These are phyloP conservation scores for Spatulosminthurus flaviceps DNA, from an alignment of 2,888 invertebrate genomes.

Conservation along the genomic window DNA sequence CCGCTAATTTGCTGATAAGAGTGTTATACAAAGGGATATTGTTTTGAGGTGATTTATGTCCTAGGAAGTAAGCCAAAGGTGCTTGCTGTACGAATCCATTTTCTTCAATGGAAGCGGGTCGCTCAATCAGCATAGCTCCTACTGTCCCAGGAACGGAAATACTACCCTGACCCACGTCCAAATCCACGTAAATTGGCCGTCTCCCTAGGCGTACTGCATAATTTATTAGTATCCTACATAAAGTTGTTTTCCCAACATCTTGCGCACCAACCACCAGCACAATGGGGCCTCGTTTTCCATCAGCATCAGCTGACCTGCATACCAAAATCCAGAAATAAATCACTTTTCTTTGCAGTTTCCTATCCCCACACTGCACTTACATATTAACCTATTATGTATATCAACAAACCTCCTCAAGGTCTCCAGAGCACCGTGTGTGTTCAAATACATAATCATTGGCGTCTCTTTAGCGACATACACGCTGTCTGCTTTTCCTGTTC, in stretches of 20 bases:
- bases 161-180: constrained; percentile 94
- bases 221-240: constrained; percentile 87
- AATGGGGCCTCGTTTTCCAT: constrained; percentile 76
- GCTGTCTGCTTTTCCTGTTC: constrained; percentile 78
- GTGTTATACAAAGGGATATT: constrained; percentile 87
- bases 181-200: constrained; percentile 89
- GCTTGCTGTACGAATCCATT: constrained; percentile 89
- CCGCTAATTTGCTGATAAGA: constrained; percentile 83
- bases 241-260: constrained; percentile 96
- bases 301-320: constrained; percentile 65
- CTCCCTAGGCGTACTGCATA: constrained; percentile 92
- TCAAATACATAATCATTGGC: constrained; percentile 94
- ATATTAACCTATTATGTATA: neutral
- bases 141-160: constrained; percentile 93
- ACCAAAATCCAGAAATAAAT: neutral
- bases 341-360: neutral
- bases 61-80: constrained; percentile 92
- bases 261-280: constrained; percentile 92
- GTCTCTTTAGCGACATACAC: constrained; percentile 96
- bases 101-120: constrained; percentile 93
- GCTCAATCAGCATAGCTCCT: constrained; percentile 87
- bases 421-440: constrained; percentile 94
- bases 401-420: constrained; percentile 73
- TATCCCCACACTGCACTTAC: neutral
- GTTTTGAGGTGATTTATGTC: constrained; percentile 78